Conservation (phyloP, 2,888 invertebrate species). For the Sericinus montela region DNA sequence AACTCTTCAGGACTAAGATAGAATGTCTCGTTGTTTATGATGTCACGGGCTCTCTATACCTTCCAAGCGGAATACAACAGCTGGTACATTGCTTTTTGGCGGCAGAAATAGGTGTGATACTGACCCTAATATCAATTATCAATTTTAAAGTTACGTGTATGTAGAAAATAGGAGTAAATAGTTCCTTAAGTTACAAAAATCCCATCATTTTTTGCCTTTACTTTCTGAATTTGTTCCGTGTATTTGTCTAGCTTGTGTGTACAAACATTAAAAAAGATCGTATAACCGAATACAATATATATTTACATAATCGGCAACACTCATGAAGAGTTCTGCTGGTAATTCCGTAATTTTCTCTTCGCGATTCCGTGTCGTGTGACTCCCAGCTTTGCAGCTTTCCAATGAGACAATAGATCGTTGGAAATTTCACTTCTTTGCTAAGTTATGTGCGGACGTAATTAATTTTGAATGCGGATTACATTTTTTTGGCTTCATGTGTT, state of each 20-base stretch:
- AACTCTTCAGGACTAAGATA: no score
- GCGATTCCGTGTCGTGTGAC: slow-evolving; percentile 42
- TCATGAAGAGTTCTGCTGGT: slow-evolving; percentile 31
- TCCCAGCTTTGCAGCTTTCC: slow-evolving; percentile 68
- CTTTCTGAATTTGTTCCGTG: not conserved
- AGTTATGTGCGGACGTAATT: slow-evolving; percentile 53
- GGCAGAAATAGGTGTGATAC: no score
- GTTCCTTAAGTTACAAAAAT: no score
- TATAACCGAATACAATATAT: slow-evolving; percentile 18
- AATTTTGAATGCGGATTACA: slow-evolving; percentile 42
- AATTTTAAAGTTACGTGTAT: no score
- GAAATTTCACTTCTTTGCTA: slow-evolving; percentile 76
- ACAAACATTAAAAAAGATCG: not conserved
- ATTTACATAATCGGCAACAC: slow-evolving; percentile 27
- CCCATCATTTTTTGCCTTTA: no score
- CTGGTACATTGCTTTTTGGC: no score
- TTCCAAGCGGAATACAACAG: no score
- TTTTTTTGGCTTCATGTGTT: slow-evolving; percentile 49
- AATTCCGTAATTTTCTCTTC: slow-evolving; percentile 60
- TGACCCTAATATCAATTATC: no score
- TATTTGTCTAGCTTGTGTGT: not conserved
- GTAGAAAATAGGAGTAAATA: no score
- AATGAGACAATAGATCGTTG: slow-evolving; percentile 61
- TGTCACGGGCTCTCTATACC: no score
- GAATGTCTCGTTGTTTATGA: no score